Evolutionary conservation across 2,888 invertebrate genomes (phyloP).

Genomic region (Molanna angustata): DNA sequence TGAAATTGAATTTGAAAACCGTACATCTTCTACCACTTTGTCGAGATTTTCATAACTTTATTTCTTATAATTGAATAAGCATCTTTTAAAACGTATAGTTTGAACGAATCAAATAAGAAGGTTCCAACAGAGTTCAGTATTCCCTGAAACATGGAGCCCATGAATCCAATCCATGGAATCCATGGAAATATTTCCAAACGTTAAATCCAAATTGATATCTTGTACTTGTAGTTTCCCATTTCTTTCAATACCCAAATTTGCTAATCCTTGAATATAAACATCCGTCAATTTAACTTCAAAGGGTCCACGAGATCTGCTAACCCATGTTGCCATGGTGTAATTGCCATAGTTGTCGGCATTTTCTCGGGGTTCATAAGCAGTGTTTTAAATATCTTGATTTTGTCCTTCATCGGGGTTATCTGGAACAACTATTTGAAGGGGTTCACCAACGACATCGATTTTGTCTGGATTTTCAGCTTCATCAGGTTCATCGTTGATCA

Average conservation of each 20-base stretch:
- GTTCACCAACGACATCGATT: too few species aligned
- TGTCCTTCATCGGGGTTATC: too few species aligned
- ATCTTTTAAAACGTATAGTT: conserved; percentile 77
- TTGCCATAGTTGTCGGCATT: too few species aligned
- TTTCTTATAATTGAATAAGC: conserved; percentile 71
- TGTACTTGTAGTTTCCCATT: conserved; percentile 76
- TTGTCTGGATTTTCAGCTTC: too few species aligned
- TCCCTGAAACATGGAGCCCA: conserved; percentile 67
- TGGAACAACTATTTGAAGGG: too few species aligned
- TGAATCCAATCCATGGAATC: conserved; percentile 82
- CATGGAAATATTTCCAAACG: conserved; percentile 71
- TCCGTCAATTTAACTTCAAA: conserved; percentile 73
- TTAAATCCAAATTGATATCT: conserved; percentile 75
- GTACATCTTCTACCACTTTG: conserved; percentile 64
- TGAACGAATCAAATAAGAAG: conserved; percentile 82
- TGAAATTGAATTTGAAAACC: conserved; percentile 81
- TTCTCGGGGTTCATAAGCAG: too few species aligned
- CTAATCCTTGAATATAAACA: conserved; percentile 66
- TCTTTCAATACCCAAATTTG: conserved; percentile 67
- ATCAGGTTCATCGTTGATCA: too few species aligned
- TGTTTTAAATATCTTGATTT: too few species aligned
- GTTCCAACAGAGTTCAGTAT: conserved; percentile 79
- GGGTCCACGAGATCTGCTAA: conserved; percentile 69
- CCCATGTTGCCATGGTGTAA: conserved; percentile 70
- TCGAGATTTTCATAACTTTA: conserved; percentile 71